Conservation (phyloP, 92 coral and sea anemone species). For the Metridium senile region DNA sequence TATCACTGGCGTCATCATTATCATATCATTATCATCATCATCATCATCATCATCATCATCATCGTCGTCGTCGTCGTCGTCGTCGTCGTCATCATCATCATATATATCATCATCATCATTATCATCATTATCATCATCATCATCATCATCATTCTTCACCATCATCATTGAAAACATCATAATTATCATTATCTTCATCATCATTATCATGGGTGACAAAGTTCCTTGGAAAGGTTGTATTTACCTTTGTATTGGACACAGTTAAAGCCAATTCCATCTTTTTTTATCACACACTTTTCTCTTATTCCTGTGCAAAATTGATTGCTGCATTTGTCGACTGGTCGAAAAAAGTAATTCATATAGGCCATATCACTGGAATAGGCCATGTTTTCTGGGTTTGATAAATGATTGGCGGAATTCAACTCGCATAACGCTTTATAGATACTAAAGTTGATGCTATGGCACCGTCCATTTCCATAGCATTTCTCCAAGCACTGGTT, state of each 20-base stretch:
- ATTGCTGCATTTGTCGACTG: constrained; percentile 1
- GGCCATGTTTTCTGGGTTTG: background rate
- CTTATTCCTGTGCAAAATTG: background rate
- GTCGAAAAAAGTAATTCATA: background rate
- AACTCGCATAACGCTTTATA: background rate
- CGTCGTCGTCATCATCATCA: no score
- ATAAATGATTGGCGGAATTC: constrained; percentile 3
- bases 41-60: no score
- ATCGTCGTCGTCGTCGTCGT: no score
- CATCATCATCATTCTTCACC: no score
- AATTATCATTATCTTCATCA: no score
- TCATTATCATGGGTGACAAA: background rate
- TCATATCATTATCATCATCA: no score
- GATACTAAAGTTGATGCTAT: background rate
- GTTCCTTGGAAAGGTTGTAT: background rate
- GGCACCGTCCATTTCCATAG: background rate
- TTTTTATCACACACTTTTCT: background rate
- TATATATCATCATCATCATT: no score
- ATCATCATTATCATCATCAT: no score
- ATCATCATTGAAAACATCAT: no score
- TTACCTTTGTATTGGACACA: background rate
- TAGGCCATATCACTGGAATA: background rate
- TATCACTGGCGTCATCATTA: no score
- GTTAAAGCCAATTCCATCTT: background rate
- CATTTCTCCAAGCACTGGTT: background rate